Conservation (phyloP, 2,113 vertebrate species). For the Hydrolagus affinis region DNA sequence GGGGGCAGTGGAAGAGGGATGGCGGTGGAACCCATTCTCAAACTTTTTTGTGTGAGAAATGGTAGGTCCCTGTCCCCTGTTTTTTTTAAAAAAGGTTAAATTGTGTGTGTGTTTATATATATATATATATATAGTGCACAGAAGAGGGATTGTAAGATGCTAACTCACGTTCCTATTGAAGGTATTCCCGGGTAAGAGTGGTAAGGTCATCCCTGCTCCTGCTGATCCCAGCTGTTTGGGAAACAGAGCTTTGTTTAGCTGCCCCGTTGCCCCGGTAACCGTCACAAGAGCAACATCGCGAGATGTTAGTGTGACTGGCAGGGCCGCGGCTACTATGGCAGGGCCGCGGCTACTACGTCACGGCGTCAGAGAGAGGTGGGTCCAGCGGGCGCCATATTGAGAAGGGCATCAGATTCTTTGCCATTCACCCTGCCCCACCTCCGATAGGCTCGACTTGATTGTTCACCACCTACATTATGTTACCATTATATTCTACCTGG, state of each 20-base stretch:
- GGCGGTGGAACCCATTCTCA: too few species aligned
- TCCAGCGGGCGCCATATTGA: neutral
- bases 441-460: neutral
- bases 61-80: too few species aligned
- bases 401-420: neutral
- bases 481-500: neutral
- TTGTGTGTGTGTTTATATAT: too few species aligned
- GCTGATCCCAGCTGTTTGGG: neutral
- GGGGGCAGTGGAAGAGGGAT: too few species aligned
- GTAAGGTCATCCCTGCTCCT: conserved; percentile 56
- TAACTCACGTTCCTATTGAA: conserved; percentile 63
- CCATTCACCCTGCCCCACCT: neutral
- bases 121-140: neutral
- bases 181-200: conserved; percentile 60
- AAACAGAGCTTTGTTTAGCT: conserved; percentile 40
- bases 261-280: conserved; percentile 46
- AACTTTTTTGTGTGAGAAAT: too few species aligned
- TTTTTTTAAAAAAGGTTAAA: too few species aligned
- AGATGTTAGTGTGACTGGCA: too few species aligned
- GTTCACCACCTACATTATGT: neutral
- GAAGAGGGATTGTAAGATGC: neutral
- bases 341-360: too few species aligned
- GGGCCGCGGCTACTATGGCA: too few species aligned
- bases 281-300: neutral
- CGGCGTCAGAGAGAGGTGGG: too few species aligned